phyloP scores from a whole-genome alignment of 2,797 vertebrate species.

The Taeniopygia guttata region DNA sequence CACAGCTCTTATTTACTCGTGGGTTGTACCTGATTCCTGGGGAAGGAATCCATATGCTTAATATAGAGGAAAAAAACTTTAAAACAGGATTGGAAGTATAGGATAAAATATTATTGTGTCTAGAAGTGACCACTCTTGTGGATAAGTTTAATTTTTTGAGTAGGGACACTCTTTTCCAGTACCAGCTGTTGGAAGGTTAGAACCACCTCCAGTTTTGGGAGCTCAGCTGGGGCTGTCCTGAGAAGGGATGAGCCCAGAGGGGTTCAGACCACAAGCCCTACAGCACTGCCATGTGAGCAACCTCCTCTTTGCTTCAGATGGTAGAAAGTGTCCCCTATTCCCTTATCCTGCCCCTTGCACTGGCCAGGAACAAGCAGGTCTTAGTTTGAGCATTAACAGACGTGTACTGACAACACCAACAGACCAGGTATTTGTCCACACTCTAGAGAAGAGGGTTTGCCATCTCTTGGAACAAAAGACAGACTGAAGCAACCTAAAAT shows the following conservation, averaged over 20 bases:
- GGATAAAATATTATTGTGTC: background rate
- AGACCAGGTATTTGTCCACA: background rate
- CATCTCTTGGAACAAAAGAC: background rate
- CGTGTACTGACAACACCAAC: background rate
- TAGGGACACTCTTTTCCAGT: background rate
- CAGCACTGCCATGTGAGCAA: background rate
- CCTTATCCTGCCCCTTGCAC: background rate
- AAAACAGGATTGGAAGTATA: background rate
- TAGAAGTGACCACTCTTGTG: background rate
- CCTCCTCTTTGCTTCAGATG: background rate
- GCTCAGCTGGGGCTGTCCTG: background rate
- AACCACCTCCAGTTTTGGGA: background rate
- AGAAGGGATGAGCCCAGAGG: rapidly evolving
- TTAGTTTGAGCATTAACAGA: background rate
- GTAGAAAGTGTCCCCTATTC: background rate
- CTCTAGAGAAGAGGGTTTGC: background rate
- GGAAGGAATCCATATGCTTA: background rate
- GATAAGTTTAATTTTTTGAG: background rate
- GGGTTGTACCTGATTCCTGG: background rate
- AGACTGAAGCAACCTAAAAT: background rate
- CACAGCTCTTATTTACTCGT: background rate
- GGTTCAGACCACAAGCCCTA: background rate
- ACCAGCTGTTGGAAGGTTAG: background rate
- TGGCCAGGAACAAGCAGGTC: background rate
- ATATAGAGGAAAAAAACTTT: rapidly evolving